Conservation (phyloP, 2,113 vertebrate genomes). For the Cyanistes caeruleus region DNA sequence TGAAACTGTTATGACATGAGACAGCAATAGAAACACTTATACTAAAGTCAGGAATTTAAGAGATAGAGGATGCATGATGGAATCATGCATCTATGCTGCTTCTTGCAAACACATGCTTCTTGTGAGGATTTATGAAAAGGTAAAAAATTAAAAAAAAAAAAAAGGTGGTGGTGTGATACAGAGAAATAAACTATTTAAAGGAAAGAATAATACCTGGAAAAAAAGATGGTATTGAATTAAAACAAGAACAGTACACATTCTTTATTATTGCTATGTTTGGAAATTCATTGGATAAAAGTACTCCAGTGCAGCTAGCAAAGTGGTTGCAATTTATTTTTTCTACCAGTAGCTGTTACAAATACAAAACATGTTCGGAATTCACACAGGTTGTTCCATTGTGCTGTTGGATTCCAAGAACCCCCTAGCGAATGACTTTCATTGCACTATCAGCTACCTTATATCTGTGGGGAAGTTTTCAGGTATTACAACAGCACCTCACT, state of each 20-base stretch:
- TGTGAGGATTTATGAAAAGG: background rate
- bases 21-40: background rate
- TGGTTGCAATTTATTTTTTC: background rate
- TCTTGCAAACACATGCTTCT: background rate
- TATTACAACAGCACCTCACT: background rate
- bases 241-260: background rate
- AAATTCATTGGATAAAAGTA: background rate
- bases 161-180: background rate
- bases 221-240: background rate
- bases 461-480: background rate
- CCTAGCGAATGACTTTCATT: background rate
- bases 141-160: background rate
- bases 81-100: background rate
- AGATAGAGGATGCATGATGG: background rate
- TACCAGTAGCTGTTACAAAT: background rate
- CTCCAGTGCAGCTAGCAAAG: background rate
- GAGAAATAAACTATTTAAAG: background rate
- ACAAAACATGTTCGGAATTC: background rate
- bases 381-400: background rate
- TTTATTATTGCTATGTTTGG: background rate
- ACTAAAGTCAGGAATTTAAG: background rate
- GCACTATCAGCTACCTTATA: background rate
- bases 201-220: background rate
- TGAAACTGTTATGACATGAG: background rate
- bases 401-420: background rate